A percentile compares a stretch with the other conserved stretches of the same genome.
These are phyloP conservation scores for Rutpela maculata DNA, from an alignment of 2,888 invertebrate genomes.

Conservation along the genomic window DNA sequence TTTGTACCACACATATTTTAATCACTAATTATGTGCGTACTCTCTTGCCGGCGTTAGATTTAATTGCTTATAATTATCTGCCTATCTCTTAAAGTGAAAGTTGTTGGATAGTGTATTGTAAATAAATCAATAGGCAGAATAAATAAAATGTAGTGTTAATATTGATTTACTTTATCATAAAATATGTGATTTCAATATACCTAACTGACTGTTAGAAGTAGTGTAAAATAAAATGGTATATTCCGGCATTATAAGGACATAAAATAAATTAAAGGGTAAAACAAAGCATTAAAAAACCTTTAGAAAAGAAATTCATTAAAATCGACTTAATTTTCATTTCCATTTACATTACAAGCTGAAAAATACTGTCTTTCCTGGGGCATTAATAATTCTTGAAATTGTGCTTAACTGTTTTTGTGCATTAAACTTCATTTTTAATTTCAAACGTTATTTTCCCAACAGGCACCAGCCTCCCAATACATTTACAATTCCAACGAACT, in stretches of 20 bases:
- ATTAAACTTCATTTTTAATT: slow-evolving; percentile 13
- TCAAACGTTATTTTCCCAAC: slow-evolving; percentile 18
- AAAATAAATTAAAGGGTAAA: neutral
- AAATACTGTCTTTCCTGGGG: neutral
- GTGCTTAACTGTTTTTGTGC: slow-evolving; percentile 17
- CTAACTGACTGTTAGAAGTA: neutral
- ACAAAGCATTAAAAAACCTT: neutral
- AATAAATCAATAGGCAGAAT: too few species aligned
- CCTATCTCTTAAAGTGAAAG: too few species aligned
- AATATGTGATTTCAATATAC: neutral
- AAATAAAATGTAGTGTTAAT: too few species aligned
- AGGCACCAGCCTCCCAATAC: slow-evolving; percentile 12
- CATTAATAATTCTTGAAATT: slow-evolving; percentile 18
- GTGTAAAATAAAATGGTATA: neutral
- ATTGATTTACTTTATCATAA: too few species aligned
- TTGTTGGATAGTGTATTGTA: too few species aligned
- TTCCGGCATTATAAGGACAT: neutral
- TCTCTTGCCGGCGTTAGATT: too few species aligned
- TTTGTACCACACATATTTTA: too few species aligned
- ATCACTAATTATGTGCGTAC: too few species aligned
- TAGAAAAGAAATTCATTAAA: neutral
- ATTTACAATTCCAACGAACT: slow-evolving; percentile 17
- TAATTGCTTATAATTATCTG: too few species aligned
- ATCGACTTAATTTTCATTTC: slow-evolving; percentile 9
- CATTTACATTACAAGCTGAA: slow-evolving; percentile 12